Evolutionary conservation across 1,140 invertebrate genomes (phyloP), one percentile per base, ranked within the genome.

Genomic region (Dendroctonus valens): DNA sequence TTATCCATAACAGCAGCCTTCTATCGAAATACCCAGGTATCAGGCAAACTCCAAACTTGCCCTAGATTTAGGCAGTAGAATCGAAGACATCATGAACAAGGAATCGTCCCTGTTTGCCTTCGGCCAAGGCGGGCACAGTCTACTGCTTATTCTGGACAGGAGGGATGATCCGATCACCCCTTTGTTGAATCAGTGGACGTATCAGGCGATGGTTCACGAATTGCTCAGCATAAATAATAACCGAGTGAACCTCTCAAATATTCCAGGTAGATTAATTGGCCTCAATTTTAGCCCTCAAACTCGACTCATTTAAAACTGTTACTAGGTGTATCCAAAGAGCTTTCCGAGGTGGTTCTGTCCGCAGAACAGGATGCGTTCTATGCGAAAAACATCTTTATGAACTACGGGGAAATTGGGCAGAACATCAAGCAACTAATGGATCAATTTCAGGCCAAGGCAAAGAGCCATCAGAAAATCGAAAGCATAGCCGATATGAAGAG

Each of bases 171-270:
- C 95, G 0, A 89, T 99, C 0, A 98, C 98, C 3, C 97, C 97
- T 0, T 79, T 99, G 51, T 79, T 99, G n/a, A 98, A 94, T 82
- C 97, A 96, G 82, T 99, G 98, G 98, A 99, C 97, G 0, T 99
- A 99, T 81, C 97, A 99, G 81, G 97, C 97, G 7, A 99, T 99
- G 97, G 95, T 99, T 3, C 97, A 99, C 80, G 97, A 99, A 82
- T 80, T 99, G 50, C 79, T 99, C 37, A 91, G 89, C 0, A 97
- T 99, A 70, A 89, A 89, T 70, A 99, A 99, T 75, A 98, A 99
- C 81, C 84, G 96, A 67, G 95, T 99, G 5, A 93, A 91, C 78
- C 83, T 99, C 53, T 89, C 90, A 0, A 84, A 89, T 65, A 85
- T 96, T 12, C 88, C 91, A 44, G 89, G 88, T 41, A 58, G 41